Percentiles rank a stretch among this genome's conserved stretches.
phyloP scores from a whole-genome alignment of 2,113 vertebrate genomes.

The Protobothrops mucrosquamatus region DNA sequence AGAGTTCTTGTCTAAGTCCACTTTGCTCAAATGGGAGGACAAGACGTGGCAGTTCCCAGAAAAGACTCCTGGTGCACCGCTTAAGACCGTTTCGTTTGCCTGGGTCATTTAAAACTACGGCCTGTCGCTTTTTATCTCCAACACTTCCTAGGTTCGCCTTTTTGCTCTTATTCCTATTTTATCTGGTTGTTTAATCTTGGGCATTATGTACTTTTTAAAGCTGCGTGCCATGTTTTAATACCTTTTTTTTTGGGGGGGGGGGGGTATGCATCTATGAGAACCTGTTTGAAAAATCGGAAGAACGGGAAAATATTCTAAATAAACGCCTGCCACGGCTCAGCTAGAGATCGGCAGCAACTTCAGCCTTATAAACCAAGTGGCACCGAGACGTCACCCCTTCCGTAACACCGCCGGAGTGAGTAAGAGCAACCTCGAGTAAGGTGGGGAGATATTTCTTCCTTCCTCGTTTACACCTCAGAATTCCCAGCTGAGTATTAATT shows the following conservation, averaged over 20 bases:
- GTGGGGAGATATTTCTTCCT: not conserved
- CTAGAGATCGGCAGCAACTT: too few species aligned
- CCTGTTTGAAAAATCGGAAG: not conserved
- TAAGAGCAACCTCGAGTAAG: not conserved
- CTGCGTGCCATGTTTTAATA: not conserved
- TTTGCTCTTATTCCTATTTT: not conserved
- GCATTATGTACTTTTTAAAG: not conserved
- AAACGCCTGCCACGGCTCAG: not conserved
- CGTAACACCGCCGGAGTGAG: accelerated
- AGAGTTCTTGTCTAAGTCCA: not conserved
- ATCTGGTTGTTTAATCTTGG: not conserved
- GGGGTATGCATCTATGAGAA: not conserved
- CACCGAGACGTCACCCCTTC: accelerated
- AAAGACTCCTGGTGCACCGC: too few species aligned
- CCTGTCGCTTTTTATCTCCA: not conserved
- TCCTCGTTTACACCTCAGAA: not conserved
- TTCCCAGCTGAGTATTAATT: not conserved
- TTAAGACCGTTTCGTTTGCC: not conserved
- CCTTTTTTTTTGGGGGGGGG: not conserved
- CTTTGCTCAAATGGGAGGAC: not conserved
- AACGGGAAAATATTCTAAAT: not conserved
- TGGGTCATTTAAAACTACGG: not conserved
- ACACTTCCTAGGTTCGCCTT: not conserved
- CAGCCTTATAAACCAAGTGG: not conserved
- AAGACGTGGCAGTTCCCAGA: not conserved